phyloP scores from a whole-genome alignment of 2,888 invertebrate species.

The Agrochola circellaris region DNA sequence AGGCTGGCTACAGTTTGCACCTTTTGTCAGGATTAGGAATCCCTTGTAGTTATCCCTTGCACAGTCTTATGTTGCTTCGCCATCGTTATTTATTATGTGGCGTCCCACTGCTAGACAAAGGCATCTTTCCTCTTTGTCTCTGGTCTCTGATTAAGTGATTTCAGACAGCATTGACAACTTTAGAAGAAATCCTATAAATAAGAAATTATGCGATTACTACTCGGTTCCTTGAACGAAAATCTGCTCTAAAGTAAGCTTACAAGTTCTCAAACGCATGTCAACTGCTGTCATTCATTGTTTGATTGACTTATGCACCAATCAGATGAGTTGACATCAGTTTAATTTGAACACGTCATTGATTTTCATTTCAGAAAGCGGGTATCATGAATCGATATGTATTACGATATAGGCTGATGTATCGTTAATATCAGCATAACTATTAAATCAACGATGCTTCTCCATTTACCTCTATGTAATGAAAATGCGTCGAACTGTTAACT shows the following conservation, averaged over 20 bases:
- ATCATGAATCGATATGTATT: neutral
- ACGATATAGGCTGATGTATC: neutral
- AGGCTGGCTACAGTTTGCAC: neutral
- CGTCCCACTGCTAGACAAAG: no score
- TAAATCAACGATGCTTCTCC: neutral
- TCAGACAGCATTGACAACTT: neutral
- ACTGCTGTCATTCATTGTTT: neutral
- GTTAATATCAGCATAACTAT: constrained; percentile 8
- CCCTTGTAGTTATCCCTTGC: no score
- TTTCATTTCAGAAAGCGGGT: neutral
- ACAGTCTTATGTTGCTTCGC: neutral
- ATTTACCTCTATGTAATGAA: constrained; percentile 40
- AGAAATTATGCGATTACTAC: no score
- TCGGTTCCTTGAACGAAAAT: neutral
- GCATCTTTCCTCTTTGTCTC: neutral
- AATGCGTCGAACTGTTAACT: constrained; percentile 30
- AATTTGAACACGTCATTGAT: neutral
- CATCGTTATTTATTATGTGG: neutral
- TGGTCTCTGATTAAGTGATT: neutral
- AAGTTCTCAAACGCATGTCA: neutral
- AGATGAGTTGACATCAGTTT: neutral
- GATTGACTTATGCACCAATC: neutral
- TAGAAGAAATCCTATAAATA: neutral
- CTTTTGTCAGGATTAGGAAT: neutral
- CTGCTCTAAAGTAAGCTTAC: no score